phyloP scores from a whole-genome alignment of 2,797 vertebrate species.

The Anas georgica region DNA sequence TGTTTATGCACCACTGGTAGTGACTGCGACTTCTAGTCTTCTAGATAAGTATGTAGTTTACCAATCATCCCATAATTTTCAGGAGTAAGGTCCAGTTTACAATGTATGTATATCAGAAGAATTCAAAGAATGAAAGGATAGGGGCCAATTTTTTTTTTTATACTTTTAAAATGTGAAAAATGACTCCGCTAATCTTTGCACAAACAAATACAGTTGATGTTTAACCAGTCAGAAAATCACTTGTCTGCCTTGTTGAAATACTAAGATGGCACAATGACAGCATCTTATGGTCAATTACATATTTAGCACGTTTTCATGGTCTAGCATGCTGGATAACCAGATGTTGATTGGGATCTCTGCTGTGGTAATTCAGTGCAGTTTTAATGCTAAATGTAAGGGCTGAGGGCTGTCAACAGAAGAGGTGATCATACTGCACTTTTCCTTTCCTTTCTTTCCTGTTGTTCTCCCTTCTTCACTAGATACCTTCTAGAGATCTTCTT shows the following conservation, averaged over 20 bases:
- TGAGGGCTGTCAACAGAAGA: background rate
- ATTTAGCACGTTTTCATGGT: background rate
- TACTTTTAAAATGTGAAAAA: background rate
- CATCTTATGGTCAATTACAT: background rate
- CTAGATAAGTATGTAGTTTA: background rate
- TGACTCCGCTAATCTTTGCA: background rate
- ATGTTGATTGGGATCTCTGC: background rate
- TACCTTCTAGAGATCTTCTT: too few species aligned
- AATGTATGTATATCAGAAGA: background rate
- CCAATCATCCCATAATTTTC: background rate
- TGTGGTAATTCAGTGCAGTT: background rate
- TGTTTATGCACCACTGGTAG: background rate
- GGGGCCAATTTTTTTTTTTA: fast-evolving
- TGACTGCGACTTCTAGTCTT: background rate
- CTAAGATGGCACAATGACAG: background rate
- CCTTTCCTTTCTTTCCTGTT: background rate
- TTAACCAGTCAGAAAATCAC: background rate
- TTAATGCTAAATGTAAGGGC: background rate
- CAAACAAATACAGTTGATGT: background rate
- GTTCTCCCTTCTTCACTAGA: too few species aligned
- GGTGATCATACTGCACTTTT: background rate
- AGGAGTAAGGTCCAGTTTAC: background rate
- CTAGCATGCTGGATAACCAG: background rate
- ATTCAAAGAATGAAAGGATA: background rate
- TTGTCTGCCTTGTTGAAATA: background rate